Base-by-base conservation (phyloP, 2,888 invertebrate genomes). In the Pollenia labialis region DNA sequence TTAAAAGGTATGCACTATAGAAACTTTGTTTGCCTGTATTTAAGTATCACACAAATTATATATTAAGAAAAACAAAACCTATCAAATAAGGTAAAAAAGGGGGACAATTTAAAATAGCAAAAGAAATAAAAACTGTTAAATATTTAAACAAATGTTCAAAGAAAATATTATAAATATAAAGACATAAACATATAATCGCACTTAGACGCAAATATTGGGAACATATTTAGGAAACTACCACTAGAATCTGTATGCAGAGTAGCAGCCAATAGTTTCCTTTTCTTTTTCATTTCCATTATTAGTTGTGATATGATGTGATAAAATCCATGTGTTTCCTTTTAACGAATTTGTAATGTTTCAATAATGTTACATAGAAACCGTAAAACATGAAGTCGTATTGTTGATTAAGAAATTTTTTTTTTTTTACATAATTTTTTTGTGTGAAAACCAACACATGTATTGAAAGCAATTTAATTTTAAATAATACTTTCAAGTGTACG, bases 401-500 rank as follows among this genome's bases (percentile, higher is more conserved):
- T 84, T 81, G 81, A 87, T 87, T 87, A 84, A 87, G 84, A 64
- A 18, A 79, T 87, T 77, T 60, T 16, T 32, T 52, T 52, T 10
- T 12, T 16, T 12, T 8, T 52, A 32, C 0, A 32, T 32, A 0
- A 7, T 14, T 18, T 42, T 3, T 52, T 83, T 83, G 81, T 87
- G 87, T 87, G 87, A 87, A 87, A 77, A 56, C n/a, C 68, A 66
- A 79, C 87, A 87, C 87, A 84, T 87, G 84, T 44, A 74, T 14
- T 54, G 16, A 9, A 1, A 64, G 23, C 50, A 52, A 64, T 77
- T 81, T 71, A 44, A 60, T 54, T 72, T 76, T 4, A 23, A 44
- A 75, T n/a, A 76, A 60, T 12, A n/a, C 2, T 32, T 32, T 32
- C 6, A 6, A 32, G 8, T 52, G 0, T 14, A 32, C 18, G 62